phyloP scores from a whole-genome alignment of 1,140 invertebrate species.

The Condylostylus longicornis region DNA sequence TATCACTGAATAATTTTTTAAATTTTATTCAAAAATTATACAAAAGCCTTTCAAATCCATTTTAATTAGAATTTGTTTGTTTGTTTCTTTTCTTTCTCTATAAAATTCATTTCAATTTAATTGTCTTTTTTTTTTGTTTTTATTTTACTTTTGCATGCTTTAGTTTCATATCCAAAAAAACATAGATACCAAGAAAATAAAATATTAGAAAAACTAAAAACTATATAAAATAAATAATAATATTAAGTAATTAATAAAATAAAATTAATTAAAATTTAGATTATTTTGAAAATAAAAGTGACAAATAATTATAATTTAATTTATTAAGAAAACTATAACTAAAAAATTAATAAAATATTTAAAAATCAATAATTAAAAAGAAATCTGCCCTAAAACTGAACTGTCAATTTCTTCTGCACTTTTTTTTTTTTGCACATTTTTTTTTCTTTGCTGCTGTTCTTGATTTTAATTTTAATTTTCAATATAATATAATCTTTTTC shows the following conservation, averaged over 20 bases:
- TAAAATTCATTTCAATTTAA: too few relatives aligned
- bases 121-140: too few relatives aligned
- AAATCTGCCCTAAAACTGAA: neutral
- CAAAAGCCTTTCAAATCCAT: too few relatives aligned
- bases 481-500: slow-evolving; percentile 1
- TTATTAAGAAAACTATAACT: slow-evolving; percentile 2
- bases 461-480: slow-evolving; percentile 6
- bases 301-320: neutral
- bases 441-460: slow-evolving; percentile 3
- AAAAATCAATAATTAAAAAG: slow-evolving; percentile 1
- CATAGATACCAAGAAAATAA: neutral
- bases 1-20: too few relatives aligned
- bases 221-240: slow-evolving; percentile 6
- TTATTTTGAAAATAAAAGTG: neutral
- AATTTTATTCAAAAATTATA: too few relatives aligned
- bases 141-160: too few relatives aligned
- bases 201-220: slow-evolving; percentile 2
- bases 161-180: too few relatives aligned
- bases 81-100: too few relatives aligned
- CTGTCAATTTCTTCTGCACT: neutral
- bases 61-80: too few relatives aligned
- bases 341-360: slow-evolving; percentile 1
- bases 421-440: slow-evolving; percentile 3
- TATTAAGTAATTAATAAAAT: slow-evolving; percentile 4
- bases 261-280: slow-evolving; percentile 2